These are phyloP conservation scores for Periophthalmus modestus DNA, from an alignment of 2,113 vertebrate genomes.

Conservation along the genomic window DNA sequence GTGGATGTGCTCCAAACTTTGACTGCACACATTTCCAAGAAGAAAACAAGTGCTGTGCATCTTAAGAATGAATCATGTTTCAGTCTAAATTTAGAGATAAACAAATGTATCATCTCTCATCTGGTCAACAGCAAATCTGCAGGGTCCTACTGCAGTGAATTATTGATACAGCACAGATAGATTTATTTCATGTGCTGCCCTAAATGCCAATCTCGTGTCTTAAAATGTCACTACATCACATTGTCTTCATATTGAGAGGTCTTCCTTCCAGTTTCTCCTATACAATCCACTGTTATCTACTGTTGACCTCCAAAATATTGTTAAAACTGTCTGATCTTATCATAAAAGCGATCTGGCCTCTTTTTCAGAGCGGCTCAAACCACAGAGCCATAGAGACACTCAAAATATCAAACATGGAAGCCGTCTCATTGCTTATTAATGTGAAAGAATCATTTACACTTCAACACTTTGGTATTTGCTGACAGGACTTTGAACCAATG, in stretches of 20 bases:
- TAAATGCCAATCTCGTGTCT: not conserved
- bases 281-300: not conserved
- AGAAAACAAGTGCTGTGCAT: no score
- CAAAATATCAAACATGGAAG: not conserved
- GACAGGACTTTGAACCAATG: slow-evolving; percentile 8
- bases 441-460: slow-evolving; percentile 18
- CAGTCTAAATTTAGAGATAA: not conserved
- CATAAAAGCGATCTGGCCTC: not conserved
- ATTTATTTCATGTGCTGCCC: not conserved
- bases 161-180: not conserved
- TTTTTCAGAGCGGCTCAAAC: not conserved
- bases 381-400: not conserved
- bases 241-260: not conserved
- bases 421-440: slow-evolving; percentile 14
- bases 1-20: no score
- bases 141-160: not conserved
- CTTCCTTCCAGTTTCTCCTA: not conserved
- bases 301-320: not conserved
- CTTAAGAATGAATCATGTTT: no score
- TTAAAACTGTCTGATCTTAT: not conserved
- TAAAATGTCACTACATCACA: not conserved
- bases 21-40: no score
- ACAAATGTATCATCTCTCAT: not conserved
- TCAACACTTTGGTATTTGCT: slow-evolving; percentile 11
- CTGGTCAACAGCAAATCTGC: not conserved